phyloP scores from a whole-genome alignment of 2,113 vertebrate genomes.

The Beaufortia kweichowensis region DNA sequence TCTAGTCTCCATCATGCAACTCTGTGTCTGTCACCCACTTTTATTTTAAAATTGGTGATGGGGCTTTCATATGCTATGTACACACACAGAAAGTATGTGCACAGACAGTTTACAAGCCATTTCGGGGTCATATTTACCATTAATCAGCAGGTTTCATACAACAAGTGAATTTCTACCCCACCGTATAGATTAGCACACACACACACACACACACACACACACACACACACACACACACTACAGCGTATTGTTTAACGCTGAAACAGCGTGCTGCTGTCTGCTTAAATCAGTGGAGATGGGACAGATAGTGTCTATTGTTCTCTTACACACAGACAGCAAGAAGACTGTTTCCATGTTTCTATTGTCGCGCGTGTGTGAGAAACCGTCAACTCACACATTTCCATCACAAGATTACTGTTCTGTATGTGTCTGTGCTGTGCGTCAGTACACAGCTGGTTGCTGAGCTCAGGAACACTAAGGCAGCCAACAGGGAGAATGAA shows the following conservation, averaged over 20 bases:
- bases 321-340: constrained; percentile 13
- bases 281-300: constrained; percentile 40
- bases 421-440: constrained; percentile 26
- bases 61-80: not conserved
- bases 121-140: constrained; percentile 8
- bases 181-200: constrained; percentile 4
- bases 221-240: constrained; percentile 24
- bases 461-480: constrained; percentile 48
- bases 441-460: constrained; percentile 27
- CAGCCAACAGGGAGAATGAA: constrained; percentile 17
- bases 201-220: constrained; percentile 13
- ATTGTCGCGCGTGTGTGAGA: constrained; percentile 34
- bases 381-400: constrained; percentile 21
- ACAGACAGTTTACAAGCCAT: constrained; percentile 24
- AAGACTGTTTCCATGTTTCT: constrained; percentile 15
- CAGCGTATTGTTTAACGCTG: constrained; percentile 43
- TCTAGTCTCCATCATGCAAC: not conserved
- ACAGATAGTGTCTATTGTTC: constrained; percentile 50
- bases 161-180: constrained; percentile 20
- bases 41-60: not conserved
- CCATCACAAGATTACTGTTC: constrained; percentile 15
- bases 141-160: constrained; percentile 39
- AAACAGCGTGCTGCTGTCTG: constrained; percentile 44
- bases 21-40: not conserved
- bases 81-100: not conserved